These are phyloP conservation scores for Porites cylindrica DNA, from an alignment of 92 coral and sea anemone genomes.

Conservation along the genomic window DNA sequence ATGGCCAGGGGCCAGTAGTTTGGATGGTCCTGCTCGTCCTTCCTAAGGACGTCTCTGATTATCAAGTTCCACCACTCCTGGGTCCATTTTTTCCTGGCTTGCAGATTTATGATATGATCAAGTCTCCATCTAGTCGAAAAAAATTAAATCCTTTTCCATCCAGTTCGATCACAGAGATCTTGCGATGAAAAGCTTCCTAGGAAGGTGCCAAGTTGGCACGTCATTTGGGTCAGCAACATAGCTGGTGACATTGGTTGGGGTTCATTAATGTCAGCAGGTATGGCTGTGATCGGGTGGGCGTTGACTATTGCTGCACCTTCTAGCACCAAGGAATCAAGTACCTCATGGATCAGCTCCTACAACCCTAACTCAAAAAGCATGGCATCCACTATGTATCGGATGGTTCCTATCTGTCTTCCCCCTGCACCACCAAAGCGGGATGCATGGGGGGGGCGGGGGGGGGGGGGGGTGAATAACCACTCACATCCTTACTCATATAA, in stretches of 20 bases:
- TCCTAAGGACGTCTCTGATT: conserved; percentile 39
- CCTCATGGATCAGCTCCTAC: not conserved
- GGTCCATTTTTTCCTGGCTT: conserved; percentile 32
- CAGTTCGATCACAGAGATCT: too few species aligned
- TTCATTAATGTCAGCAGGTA: too few species aligned
- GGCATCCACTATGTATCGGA: not conserved
- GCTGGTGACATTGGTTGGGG: too few species aligned
- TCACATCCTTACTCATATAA: too few species aligned
- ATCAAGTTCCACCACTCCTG: conserved; percentile 15
- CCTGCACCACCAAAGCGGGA: not conserved
- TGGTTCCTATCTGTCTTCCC: too few species aligned
- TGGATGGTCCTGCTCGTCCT: conserved; percentile 34
- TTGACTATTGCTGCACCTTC: too few species aligned
- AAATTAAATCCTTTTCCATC: conserved; percentile 33
- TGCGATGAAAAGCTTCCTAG: too few species aligned
- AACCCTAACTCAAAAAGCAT: not conserved
- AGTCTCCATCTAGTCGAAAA: not conserved
- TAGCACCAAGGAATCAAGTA: not conserved
- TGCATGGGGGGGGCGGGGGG: not conserved
- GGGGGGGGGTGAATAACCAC: not conserved
- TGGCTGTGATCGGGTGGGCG: too few species aligned
- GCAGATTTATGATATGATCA: conserved; percentile 1
- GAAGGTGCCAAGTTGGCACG: too few species aligned
- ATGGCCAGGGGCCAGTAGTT: conserved; percentile 49
- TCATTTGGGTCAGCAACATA: too few species aligned